These are phyloP conservation scores for Bradypodion ventrale DNA, from an alignment of 2,797 vertebrate species.

Conservation along the genomic window DNA sequence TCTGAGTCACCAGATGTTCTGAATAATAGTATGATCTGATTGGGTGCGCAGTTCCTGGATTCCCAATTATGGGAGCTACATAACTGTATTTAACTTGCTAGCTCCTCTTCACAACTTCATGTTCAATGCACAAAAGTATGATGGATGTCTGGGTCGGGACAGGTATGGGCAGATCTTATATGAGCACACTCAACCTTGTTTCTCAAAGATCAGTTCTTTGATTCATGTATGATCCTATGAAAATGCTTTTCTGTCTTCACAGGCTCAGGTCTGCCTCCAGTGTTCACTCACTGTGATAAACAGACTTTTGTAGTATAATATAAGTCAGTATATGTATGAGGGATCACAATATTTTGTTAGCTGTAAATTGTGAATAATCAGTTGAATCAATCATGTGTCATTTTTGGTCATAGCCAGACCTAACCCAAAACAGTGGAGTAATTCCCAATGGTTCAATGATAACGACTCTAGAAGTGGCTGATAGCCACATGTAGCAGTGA, in stretches of 20 bases:
- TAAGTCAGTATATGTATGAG: neutral
- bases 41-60: neutral
- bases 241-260: neutral
- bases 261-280: neutral
- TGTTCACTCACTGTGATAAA: constrained; percentile 22
- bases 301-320: neutral
- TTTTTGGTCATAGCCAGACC: neutral
- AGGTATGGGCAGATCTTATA: too few relatives aligned
- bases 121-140: too few relatives aligned
- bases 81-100: too few relatives aligned
- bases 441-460: neutral
- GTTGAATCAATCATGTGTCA: neutral
- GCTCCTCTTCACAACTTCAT: too few relatives aligned
- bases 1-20: neutral
- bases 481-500: neutral
- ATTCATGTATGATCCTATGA: neutral
- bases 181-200: too few relatives aligned
- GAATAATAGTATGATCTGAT: too few relatives aligned
- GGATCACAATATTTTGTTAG: neutral
- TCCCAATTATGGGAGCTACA: too few relatives aligned
- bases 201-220: neutral
- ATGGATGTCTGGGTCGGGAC: too few relatives aligned
- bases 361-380: constrained; percentile 9
- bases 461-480: neutral
- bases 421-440: neutral